Percentiles rank a stretch among this genome's conserved stretches.
These are phyloP conservation scores for Oophaga sylvatica DNA, from an alignment of 2,797 vertebrate species.

Conservation along the genomic window DNA sequence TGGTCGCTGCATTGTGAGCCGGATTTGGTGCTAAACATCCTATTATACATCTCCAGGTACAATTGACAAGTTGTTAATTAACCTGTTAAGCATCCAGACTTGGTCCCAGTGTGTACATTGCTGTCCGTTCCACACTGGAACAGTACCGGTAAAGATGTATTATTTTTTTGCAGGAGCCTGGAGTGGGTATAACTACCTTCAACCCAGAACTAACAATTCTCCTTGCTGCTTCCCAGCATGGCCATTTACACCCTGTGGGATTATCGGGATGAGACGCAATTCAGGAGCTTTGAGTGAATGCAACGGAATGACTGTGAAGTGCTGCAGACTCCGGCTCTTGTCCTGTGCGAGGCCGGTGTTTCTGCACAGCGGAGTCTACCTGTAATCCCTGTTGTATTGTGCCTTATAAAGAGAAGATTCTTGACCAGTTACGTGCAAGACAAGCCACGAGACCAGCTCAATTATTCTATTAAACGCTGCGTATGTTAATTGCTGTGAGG, in stretches of 20 bases:
- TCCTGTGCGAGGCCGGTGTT: neutral
- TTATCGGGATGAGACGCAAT: slow-evolving; percentile 55
- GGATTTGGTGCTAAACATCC: slow-evolving; percentile 8
- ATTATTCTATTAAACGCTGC: neutral
- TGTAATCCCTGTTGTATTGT: slow-evolving; percentile 19
- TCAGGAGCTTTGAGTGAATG: slow-evolving; percentile 46
- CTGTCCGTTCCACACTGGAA: slow-evolving; percentile 18
- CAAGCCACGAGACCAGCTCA: neutral
- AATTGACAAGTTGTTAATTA: slow-evolving; percentile 31
- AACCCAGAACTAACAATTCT: slow-evolving; percentile 54
- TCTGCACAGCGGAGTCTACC: slow-evolving; percentile 15
- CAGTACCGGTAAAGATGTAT: slow-evolving; percentile 4
- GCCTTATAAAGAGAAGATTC: neutral
- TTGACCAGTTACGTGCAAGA: slow-evolving; percentile 19
- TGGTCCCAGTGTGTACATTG: slow-evolving; percentile 4
- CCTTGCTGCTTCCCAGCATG: slow-evolving; percentile 52
- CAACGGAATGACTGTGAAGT: slow-evolving; percentile 33
- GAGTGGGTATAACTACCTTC: slow-evolving; percentile 42
- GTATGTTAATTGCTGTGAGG: slow-evolving; percentile 16
- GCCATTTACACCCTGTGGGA: slow-evolving; percentile 47
- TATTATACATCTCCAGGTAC: slow-evolving; percentile 9
- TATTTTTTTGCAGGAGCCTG: slow-evolving; percentile 28
- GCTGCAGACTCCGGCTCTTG: neutral
- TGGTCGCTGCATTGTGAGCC: neutral
- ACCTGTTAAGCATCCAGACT: slow-evolving; percentile 1